These are phyloP conservation scores for Drosophila takahashii DNA, from an alignment of 1,140 invertebrate species.

Conservation along the genomic window DNA sequence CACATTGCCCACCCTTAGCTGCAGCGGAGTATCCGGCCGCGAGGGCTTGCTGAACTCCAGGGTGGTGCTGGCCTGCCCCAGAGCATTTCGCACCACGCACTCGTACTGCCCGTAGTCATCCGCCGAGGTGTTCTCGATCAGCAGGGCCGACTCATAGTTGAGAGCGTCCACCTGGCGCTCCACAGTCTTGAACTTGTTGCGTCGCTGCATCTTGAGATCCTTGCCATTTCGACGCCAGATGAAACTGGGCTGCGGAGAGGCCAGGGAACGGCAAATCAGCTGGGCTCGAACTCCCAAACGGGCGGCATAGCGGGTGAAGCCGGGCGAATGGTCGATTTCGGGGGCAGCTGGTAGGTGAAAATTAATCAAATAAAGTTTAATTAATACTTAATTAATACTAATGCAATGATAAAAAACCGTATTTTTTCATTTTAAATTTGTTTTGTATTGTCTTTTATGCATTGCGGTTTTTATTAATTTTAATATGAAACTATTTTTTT, in stretches of 20 bases:
- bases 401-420: no score
- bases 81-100: conserved; percentile 94
- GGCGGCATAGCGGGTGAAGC: conserved; percentile 93
- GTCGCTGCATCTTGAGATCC: conserved; percentile 73
- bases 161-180: conserved; percentile 85
- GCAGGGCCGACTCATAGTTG: conserved; percentile 91
- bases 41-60: conserved; percentile 93
- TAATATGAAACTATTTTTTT: no score
- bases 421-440: no score
- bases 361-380: background rate
- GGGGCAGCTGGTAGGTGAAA: conserved; percentile 89
- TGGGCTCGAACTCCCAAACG: conserved; percentile 92
- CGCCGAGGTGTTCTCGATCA: conserved; percentile 91
- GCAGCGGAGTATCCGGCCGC: conserved; percentile 92
- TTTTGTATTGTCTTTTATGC: no score
- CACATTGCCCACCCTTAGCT: conserved; percentile 91
- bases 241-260: conserved; percentile 93
- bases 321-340: conserved; percentile 92
- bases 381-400: no score
- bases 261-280: conserved; percentile 92
- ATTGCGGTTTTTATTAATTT: no score
- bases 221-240: conserved; percentile 91
- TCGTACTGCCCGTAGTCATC: conserved; percentile 96
- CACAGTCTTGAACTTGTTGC: conserved; percentile 70
- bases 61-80: conserved; percentile 91